Percentiles rank a stretch among this genome's conserved stretches.
Conservation (phyloP, 1,140 invertebrate genomes). For the Antheraea pernyi region DNA sequence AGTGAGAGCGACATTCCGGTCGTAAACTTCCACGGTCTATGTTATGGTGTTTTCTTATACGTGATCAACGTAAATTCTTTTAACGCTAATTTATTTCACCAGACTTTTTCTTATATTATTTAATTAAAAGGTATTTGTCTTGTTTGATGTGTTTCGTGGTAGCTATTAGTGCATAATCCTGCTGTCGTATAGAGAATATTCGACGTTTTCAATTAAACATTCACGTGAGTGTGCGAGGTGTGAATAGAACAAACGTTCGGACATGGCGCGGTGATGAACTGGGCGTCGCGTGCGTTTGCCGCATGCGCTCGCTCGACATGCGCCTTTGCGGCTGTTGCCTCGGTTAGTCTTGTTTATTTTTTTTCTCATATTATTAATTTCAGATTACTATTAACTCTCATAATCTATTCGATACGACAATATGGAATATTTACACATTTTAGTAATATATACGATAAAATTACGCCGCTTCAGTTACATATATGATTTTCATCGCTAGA, state of each 20-base stretch:
- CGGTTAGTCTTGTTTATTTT: slow-evolving; percentile 46
- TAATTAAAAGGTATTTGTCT: not conserved
- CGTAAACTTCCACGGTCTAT: slow-evolving; percentile 32
- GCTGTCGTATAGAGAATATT: slow-evolving; percentile 41
- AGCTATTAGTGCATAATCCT: not conserved
- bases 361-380: too few relatives aligned
- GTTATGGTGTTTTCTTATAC: slow-evolving; percentile 8
- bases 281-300: slow-evolving; percentile 41
- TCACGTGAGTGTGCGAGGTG: slow-evolving; percentile 52
- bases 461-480: too few relatives aligned
- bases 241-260: slow-evolving; percentile 24
- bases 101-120: not conserved
- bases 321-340: slow-evolving; percentile 73
- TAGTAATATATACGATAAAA: not conserved
- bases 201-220: slow-evolving; percentile 59
- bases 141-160: not conserved
- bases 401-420: not conserved
- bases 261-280: slow-evolving; percentile 60
- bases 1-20: slow-evolving; percentile 14
- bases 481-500: not conserved
- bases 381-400: not conserved
- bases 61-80: not conserved
- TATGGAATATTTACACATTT: slow-evolving; percentile 3
- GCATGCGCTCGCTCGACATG: slow-evolving; percentile 55
- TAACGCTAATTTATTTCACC: not conserved